phyloP scores from a whole-genome alignment of 2,113 vertebrate species.

The Scartelaos histophorus region DNA sequence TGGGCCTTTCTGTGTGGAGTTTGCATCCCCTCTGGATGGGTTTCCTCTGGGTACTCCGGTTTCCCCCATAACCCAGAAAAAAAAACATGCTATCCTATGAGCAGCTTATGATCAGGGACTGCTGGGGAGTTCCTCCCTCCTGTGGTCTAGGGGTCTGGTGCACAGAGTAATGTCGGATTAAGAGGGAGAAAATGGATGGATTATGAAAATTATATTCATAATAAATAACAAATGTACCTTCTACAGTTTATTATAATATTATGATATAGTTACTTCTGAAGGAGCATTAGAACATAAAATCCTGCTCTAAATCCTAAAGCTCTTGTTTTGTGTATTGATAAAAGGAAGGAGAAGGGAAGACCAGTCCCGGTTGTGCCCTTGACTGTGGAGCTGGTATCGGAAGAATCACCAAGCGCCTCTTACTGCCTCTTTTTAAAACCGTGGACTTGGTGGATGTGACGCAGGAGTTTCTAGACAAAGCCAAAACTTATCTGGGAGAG shows the following conservation, averaged over 20 bases:
- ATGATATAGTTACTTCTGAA: neutral
- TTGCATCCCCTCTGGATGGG: no score
- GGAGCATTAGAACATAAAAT: neutral
- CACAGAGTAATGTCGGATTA: no score
- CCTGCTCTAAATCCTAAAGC: neutral
- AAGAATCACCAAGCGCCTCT: constrained; percentile 90
- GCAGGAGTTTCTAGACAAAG: constrained; percentile 89
- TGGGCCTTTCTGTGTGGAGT: no score
- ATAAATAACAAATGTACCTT: no score
- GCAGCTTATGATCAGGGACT: no score
- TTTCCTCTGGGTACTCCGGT: no score
- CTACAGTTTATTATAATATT: no score
- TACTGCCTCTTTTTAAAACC: constrained; percentile 87
- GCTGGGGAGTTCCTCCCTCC: no score
- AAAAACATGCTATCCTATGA: no score
- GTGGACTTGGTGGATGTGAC: constrained; percentile 98
- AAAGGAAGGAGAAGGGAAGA: constrained; percentile 87
- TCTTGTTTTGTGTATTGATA: neutral
- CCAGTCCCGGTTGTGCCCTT: constrained; percentile 81
- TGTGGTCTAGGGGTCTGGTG: no score
- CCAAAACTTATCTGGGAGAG: constrained; percentile 87
- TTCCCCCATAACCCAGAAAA: no score
- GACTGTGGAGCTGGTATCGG: constrained; percentile 96
- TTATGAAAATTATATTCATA: neutral
- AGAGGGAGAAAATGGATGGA: no score